Conservation (phyloP, 2,888 invertebrate genomes). For the Scaeva pyrastri region DNA sequence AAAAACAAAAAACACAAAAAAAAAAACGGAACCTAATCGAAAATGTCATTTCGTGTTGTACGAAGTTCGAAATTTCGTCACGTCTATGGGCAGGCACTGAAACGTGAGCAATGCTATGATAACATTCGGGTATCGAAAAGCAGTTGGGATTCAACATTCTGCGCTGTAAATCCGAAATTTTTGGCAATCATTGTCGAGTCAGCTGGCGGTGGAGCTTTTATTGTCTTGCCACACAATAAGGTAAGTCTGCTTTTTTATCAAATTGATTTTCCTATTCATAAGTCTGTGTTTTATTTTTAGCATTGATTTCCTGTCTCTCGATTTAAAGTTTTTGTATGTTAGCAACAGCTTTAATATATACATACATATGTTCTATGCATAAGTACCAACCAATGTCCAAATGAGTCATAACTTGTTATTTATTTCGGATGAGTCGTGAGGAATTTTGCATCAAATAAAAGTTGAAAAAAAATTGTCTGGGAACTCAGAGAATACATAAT, state of each 20-base stretch:
- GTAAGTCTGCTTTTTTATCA: conserved; percentile 84
- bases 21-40: conserved; percentile 72
- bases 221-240: conserved; percentile 96
- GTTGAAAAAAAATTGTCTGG: conserved; percentile 15
- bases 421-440: conserved; percentile 40
- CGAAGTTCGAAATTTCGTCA: conserved; percentile 99
- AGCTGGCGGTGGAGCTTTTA: conserved; percentile 97
- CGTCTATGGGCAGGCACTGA: conserved; percentile 93
- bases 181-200: conserved; percentile 98
- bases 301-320: conserved; percentile 57
- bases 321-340: conserved; percentile 40
- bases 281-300: conserved; percentile 31
- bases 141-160: conserved; percentile 99
- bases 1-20: conserved; percentile 22
- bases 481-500: conserved; percentile 64
- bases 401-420: conserved; percentile 54
- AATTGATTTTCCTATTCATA: conserved; percentile 13
- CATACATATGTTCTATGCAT: too few relatives aligned
- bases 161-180: conserved; percentile 99
- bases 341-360: background rate
- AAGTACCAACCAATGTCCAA: conserved; percentile 5
- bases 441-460: conserved; percentile 31
- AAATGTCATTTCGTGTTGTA: conserved; percentile 98
- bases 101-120: conserved; percentile 98
- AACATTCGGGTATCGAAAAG: conserved; percentile 98